Percentiles rank a stretch among this genome's conserved stretches.
These are phyloP conservation scores for Lithobates sylvaticus DNA, from an alignment of 2,797 vertebrate species.

Conservation along the genomic window DNA sequence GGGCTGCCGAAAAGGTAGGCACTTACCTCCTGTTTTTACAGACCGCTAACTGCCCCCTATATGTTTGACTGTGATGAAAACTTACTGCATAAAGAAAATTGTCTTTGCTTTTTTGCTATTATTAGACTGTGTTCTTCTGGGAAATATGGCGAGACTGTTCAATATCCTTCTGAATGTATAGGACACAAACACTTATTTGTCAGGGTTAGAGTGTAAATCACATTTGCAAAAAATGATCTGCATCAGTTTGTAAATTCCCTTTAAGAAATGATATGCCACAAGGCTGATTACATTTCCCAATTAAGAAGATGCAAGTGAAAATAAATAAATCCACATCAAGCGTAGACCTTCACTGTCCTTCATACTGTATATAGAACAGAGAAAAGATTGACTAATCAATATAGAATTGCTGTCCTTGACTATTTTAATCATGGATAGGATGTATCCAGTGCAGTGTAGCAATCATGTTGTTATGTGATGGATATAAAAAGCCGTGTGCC, in stretches of 20 bases:
- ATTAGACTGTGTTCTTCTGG: constrained; percentile 6
- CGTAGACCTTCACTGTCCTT: not conserved
- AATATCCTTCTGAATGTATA: not conserved
- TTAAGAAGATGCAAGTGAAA: no score
- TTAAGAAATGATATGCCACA: no score
- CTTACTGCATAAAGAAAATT: not conserved
- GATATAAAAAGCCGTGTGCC: no score
- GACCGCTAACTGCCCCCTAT: no score
- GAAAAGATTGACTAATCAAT: not conserved
- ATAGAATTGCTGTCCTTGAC: no score
- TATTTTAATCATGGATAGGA: no score
- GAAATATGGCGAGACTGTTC: not conserved
- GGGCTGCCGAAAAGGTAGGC: no score
- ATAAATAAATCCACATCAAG: no score
- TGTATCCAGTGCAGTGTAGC: no score
- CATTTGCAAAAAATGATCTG: not conserved
- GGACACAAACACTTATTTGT: not conserved
- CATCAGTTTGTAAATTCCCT: not conserved
- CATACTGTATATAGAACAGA: not conserved
- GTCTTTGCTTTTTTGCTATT: not conserved
- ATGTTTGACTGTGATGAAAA: not conserved
- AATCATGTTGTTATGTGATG: no score
- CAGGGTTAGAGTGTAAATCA: not conserved
- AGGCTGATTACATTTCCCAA: not conserved
- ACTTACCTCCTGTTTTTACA: no score